Base-by-base conservation (phyloP, 1,140 invertebrate species). In the Helicoverpa zea region DNA sequence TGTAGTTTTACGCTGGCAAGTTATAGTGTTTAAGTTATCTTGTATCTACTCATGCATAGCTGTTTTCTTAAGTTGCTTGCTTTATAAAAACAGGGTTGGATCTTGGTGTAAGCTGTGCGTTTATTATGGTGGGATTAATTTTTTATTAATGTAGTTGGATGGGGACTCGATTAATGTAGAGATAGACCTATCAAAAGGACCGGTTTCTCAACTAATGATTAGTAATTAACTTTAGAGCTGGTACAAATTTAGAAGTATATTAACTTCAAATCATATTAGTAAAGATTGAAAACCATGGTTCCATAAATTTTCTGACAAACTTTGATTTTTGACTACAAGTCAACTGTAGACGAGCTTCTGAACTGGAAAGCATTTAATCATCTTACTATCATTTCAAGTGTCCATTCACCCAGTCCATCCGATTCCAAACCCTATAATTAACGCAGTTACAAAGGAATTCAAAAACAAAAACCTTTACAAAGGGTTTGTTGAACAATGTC, bases 1-100 rank as follows among this genome's bases (percentile, higher is more conserved):
- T 54, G 51, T 29, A 72, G 51, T 72, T 72, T 56, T 56, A 70
- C 30, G 43, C 14, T 29, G 66, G 43, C 7, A 70, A 70, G 66
- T 70, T 70, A 51, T 70, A 51, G 66, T 47, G 63, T 66, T 66
- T 47, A 66, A 66, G 63, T 66, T 66, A 30, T 66, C 56, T 63
- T 30, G 18, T 63, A 23, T 23, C 47, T 51, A 47, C 47, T 70
- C 51, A 35, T 35, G 59, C 30, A 63, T 35, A 9, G 56, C 56
- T 58, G 56, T 58, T 16, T 58, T 58, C 10, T 58, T 58, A 58
- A 58, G 56, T 58, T 58, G 16, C 16, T 56, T 4, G n/a, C 3
- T 58, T 23, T 11, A 23, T 23, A 58, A 58, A 23, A 58, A 58
- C 56, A 2, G 18, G 56, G 2, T 10, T 43, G 35, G 35, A 58